Percentiles rank a stretch among this genome's conserved stretches.
These are phyloP conservation scores for Acridotheres tristis DNA, from an alignment of 2,797 vertebrate species.

Conservation along the genomic window DNA sequence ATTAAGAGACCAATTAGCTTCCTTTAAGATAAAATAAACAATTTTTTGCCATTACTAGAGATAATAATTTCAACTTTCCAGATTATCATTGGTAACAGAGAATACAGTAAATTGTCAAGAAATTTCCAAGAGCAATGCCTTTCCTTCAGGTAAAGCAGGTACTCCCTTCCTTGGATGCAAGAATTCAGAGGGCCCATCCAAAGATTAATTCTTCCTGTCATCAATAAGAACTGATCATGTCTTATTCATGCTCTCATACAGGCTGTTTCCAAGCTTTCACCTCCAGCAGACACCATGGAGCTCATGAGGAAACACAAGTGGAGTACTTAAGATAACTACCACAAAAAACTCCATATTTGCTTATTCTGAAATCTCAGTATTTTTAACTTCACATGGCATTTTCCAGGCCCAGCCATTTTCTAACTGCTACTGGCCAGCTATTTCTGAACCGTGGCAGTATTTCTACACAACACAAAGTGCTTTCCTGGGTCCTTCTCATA, in stretches of 20 bases:
- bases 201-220: neutral
- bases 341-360: fast-evolving
- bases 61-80: neutral
- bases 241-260: neutral
- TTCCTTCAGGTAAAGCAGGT: neutral
- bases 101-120: neutral
- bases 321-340: neutral
- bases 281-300: neutral
- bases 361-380: neutral
- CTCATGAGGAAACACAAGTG: neutral
- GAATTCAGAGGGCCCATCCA: neutral
- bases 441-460: neutral
- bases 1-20: neutral
- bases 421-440: neutral
- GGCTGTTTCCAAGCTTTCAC: neutral
- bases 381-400: neutral
- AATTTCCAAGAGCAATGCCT: neutral
- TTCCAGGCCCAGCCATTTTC: neutral
- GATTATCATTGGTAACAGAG: neutral
- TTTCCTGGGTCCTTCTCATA: neutral
- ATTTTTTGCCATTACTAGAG: neutral
- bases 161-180: neutral
- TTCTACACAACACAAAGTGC: neutral
- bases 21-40: neutral
- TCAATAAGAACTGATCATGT: neutral